Base-by-base conservation (phyloP, 2,113 vertebrate species). In the Anarrhichthys ocellatus region DNA sequence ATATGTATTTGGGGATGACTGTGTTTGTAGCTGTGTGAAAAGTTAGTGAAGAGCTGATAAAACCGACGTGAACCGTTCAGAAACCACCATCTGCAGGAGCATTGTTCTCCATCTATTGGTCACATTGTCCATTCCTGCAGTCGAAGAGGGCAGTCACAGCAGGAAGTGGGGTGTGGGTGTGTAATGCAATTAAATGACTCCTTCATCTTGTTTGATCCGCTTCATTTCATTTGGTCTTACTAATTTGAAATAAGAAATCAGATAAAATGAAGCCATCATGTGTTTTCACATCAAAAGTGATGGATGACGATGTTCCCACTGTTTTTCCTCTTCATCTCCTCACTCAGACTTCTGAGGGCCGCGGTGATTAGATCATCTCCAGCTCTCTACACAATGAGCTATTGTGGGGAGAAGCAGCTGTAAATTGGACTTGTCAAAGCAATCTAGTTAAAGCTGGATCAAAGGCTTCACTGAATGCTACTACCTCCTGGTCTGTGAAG, bases 211-310 rank as follows among this genome's bases (percentile, higher is more conserved):
- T 91, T 91, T 92, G 93, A 92, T 92, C 76, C 86, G 81, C 85
- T 85, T 88, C 83, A 84, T 92, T 93, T 92, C 84, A 89, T 92
- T 93, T 79, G 76, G 82, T 71, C 81, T 18, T 29, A 83, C 87
- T 92, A 91, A 94, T 91, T 92, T 87, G 69, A 86, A 85, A 58
- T 71, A 38, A 80, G 78, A 75, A 87, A 92, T 94, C 89, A 54
- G 93, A 94, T 94, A 92, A 92, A 73, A 52, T 44, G 11, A 69
- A 88, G 82, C 84, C 88, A 65, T 91, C 91, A 91, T 82, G 87
- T 86, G 91, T 92, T 91, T 91, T 92, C 67, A 90, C 90, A 92
- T 94, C 89, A 93, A 91, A 91, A 84, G 87, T 93, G 93, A 92
- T 67, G 87, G 84, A 89, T 80, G 89, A 93, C 92, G 90, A 90